Base-by-base conservation (phyloP, 1,140 invertebrate species). In the Anastrepha obliqua region DNA sequence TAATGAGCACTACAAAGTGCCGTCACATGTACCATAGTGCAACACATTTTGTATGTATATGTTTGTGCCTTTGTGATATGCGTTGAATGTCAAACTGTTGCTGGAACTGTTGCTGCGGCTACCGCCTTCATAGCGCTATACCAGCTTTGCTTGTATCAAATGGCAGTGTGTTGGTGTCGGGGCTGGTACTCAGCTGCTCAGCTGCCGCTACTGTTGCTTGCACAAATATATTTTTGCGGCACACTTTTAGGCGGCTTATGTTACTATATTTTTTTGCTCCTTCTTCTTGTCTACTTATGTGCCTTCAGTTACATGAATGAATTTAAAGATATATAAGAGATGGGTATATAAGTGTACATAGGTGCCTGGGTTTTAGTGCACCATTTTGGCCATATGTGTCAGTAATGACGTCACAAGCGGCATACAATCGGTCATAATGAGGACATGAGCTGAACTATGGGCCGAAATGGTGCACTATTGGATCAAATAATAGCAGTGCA, bases 321-420 rank as follows among this genome's bases (percentile, higher is more conserved):
- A n/a, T 5, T 29, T 17, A 42, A 29, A 9, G 7, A 39, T 67
- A 39, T 67, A 39, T 29, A 29, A 29, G 29, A 29, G 29, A 29
- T 29, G 29, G 29, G 64, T 39, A 67, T 67, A 39, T 7, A 55
- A 20, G n/a, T 9, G 67, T 44, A 47, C 15, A n/a, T 58, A 29
- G 51, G 20, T 81, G 7, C 47, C 9, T 55, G 65, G 65, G 11
- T 74, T n/a, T 17, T 9, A 81, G 17, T 81, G 74, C 87, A 87
- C 85, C 87, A 90, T 87, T 81, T 87, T 86, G 64, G 89, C 64
- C 89, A 74, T 89, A 88, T 91, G 88, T 91, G 90, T 91, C 89
- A 89, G 90, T 88, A 86, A 91, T 91, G 91, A 91, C 91, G 91
- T 91, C 91, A 91, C 89, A 74, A 89, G 88, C 88, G 87, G 90